Percentiles rank a stretch among this genome's conserved stretches.
Conservation (phyloP, 2,888 invertebrate genomes). For the Pilophorus perplexus region DNA sequence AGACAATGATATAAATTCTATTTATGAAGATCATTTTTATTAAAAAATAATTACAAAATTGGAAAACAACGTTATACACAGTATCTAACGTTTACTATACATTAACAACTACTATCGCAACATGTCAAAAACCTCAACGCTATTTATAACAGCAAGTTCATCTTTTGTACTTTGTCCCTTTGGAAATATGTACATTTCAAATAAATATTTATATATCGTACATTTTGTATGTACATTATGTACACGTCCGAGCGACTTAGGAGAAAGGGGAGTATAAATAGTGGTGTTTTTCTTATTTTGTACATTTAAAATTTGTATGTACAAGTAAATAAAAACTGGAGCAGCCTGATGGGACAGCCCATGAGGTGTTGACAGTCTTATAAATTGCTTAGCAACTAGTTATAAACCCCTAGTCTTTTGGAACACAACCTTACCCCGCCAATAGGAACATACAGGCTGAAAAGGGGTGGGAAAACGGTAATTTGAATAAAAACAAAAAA, state of each 20-base stretch:
- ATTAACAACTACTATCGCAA: background rate
- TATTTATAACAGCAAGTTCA: constrained; percentile 31
- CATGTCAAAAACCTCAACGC: constrained; percentile 6
- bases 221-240: constrained; percentile 13
- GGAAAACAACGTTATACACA: constrained; percentile 33
- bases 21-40: constrained; percentile 3
- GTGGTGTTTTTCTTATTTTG: background rate
- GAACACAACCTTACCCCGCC: background rate
- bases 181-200: constrained; percentile 33
- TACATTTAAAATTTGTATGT: background rate
- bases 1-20: constrained; percentile 15
- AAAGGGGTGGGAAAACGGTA: background rate
- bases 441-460: constrained; percentile 24
- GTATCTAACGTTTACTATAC: constrained; percentile 4
- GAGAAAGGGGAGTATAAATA: background rate
- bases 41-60: constrained; percentile 40
- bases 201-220: constrained; percentile 13
- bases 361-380: constrained; percentile 27
- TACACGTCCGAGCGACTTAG: too few relatives aligned
- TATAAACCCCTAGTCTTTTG: constrained; percentile 13
- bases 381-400: constrained; percentile 21
- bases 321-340: constrained; percentile 2
- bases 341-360: background rate
- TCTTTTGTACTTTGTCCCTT: constrained; percentile 35
- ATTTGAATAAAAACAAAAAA: background rate